Base-by-base conservation (phyloP, 2,113 vertebrate species). In the Artemisiospiza belli region DNA sequence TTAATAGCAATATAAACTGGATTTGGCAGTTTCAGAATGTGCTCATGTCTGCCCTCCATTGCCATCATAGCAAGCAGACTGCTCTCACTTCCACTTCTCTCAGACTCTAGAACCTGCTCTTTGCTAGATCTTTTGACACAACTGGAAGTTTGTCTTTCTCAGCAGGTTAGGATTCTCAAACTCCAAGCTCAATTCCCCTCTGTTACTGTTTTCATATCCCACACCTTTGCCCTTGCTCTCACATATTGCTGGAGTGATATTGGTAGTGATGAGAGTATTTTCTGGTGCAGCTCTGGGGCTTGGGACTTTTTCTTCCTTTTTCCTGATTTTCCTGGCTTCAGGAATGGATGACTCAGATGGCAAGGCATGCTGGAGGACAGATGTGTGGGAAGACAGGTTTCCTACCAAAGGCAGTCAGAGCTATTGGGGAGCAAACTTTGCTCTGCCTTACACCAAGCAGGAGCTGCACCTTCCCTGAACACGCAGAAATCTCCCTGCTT, bases 291-390 rank as follows among this genome's bases (percentile, higher is more conserved):
- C 46, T 78, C 68, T 78, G 44, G 22, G 6, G 3, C 33, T 37
- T 25, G 28, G 10, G 9, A 5, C 33, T 55, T 73, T 72, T 41
- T 4, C 11, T 75, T 87, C 59, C 70, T 69, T 79, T 83, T 90
- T 61, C 49, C 43, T 93, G n/a, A 66, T 94, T 91, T 91, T 94
- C 58, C 80, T 90, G 93, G 85, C 79, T 86, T 80, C 62, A 78
- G 64, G 83, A 83, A 90, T 49, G 73, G 44, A 41, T 86, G 61
- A n/a, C 41, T 93, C 73, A 78, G 90, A 93, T 83, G 64, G 76
- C 28, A 18, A 64, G 41, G 81, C 4, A 0, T 80, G 51, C 68
- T 66, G 61, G 47, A 44, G 23, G 44, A 74, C 82, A 88, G 57
- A 88, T 68, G 31, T 3, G 2, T 0, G 20, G 43, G 54, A 94